Percentiles rank a stretch among this genome's conserved stretches.
These are phyloP conservation scores for Listrodromus nycthemerus DNA, from an alignment of 2,888 invertebrate species.

Conservation along the genomic window DNA sequence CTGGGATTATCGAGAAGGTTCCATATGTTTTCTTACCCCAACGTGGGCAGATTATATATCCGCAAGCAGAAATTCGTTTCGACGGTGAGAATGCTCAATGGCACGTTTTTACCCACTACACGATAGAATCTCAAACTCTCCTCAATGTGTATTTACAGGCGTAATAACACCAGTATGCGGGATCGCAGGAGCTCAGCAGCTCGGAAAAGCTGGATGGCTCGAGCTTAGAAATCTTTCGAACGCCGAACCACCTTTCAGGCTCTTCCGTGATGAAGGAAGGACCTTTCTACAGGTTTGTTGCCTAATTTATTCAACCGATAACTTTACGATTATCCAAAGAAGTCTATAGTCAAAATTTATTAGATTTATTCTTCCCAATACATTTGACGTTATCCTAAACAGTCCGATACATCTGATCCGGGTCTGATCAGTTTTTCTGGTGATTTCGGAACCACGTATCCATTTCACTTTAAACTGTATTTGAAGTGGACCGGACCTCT, in stretches of 20 bases:
- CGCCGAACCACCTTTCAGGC: constrained; percentile 92
- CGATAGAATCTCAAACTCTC: not conserved
- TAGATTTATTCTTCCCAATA: too few relatives aligned
- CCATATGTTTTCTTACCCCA: constrained; percentile 94
- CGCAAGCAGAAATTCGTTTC: constrained; percentile 94
- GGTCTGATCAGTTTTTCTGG: too few relatives aligned
- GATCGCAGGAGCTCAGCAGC: constrained; percentile 93
- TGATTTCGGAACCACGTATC: too few relatives aligned
- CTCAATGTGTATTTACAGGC: constrained; percentile 84
- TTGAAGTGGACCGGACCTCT: too few relatives aligned
- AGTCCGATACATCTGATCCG: too few relatives aligned
- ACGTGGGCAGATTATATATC: constrained; percentile 95
- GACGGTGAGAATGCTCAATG: constrained; percentile 86
- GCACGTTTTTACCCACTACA: not conserved
- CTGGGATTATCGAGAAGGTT: constrained; percentile 90
- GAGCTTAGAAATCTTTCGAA: constrained; percentile 92
- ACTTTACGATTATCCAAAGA: too few relatives aligned
- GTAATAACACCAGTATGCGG: constrained; percentile 93
- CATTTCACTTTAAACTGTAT: too few relatives aligned
- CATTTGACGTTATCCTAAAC: too few relatives aligned
- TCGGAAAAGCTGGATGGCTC: constrained; percentile 92
- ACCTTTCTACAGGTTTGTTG: constrained; percentile 90
- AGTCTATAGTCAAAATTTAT: too few relatives aligned
- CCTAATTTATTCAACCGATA: too few relatives aligned
- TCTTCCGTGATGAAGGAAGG: constrained; percentile 92